Base-by-base conservation (phyloP, 2,113 vertebrate genomes). In the Triplophysa rosa region DNA sequence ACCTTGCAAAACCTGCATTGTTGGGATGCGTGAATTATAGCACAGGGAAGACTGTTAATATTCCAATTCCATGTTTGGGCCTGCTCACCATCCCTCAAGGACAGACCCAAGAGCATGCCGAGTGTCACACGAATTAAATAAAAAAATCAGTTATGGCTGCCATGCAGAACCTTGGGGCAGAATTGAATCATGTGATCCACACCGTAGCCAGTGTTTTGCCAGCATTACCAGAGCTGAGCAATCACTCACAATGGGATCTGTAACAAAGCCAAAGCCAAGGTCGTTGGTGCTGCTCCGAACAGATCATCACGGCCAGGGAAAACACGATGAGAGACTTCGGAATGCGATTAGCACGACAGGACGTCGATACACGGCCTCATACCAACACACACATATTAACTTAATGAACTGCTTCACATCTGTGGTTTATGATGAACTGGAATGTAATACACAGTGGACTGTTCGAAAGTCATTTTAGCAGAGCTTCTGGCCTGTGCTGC, bases 401-500 rank as follows among this genome's bases (percentile, higher is more conserved):
- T 75, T 80, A 66, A 73, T 67, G 37, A 52, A 61, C 63, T 49
- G 71, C 45, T 61, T 49, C 54, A 19, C 71, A 77, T 67, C 11
- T 81, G 75, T 16, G 64, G 74, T 79, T 33, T 64, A 40, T 67
- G 62, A 81, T 68, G 67, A 47, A 73, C 74, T 49, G 62, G 56
- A 23, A 9, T 29, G 17, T 54, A 81, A 84, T 80, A n/a, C 14
- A 24, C 58, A 23, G 19, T 17, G 64, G 40, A 29, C 42, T 61
- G 70, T 77, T 73, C 52, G 42, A 67, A 75, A 79, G 70, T 65
- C n/a, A 37, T 83, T 80, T 84, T 71, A 73, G 78, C 67, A 73
- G 63, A 79, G 23, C 52, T 65, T 37, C 49, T 69, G 65, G 70
- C 42, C 63, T 29, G 8, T 45, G 1, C 21, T 26, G 62, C 29